Evolutionary conservation across 2,888 invertebrate genomes (phyloP), one percentile per base, ranked within the genome.

Genomic region (Macrostomum cliftonense): DNA sequence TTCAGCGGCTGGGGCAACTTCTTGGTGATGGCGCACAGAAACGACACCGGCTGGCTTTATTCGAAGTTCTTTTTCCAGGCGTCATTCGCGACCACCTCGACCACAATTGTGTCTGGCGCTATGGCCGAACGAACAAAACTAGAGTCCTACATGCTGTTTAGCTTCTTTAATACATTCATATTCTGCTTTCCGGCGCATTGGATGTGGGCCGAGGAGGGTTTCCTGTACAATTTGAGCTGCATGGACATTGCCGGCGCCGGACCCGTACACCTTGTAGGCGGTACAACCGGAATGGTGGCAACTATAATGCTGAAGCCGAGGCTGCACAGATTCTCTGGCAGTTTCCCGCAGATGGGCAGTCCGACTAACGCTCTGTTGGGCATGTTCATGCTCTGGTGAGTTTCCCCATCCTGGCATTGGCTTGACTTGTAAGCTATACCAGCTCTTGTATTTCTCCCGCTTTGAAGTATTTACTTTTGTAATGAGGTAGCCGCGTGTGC

Each of bases 171-270:
- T 52, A 65, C 64, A 0, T 44, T 64, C 11, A 58, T 63, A 5
- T 65, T 61, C 52, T 65, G 66, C 40, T 61, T 69, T 16, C 70
- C 70, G 0, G 68, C 70, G 4, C 70, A 70, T 54, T 70, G 70
- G 70, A 60, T 66, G 5, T 70, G 69, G 68, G 63, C 61, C 12
- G 40, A 54, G 36, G 61, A 65, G 45, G 70, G 70, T 1, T 64
- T 61, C 49, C 58, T 63, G 51, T 54, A 56, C 39, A 52, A 54
- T 19, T 39, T 59, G 46, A 60, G 61, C 4, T 58, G 59, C 43
- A 56, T 63, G 21, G 63, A 63, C 53, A 59, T 63, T 17, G 65
- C 67, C 2, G 68, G 68, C 4, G 63, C 65, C 48, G 67, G 68
- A 0, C 64, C 65, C 2, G 70, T 70, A 1, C 67, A 67, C 54